Evolutionary conservation across 2,888 invertebrate genomes (phyloP).

Genomic region (Auanema sp.): DNA sequence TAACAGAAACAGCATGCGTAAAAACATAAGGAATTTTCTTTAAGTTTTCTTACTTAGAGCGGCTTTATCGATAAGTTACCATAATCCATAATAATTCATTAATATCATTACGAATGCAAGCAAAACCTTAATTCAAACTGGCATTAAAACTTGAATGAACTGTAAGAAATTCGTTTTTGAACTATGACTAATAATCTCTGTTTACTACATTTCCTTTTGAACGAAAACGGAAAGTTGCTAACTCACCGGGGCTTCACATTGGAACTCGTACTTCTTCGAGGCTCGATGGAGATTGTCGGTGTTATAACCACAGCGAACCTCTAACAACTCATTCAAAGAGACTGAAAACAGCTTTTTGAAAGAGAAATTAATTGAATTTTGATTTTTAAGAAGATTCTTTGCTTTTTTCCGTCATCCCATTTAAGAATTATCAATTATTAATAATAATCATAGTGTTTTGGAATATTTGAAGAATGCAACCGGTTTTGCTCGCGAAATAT

Average conservation of each 20-base stretch:
- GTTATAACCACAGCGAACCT: constrained; percentile 62
- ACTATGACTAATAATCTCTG: not conserved
- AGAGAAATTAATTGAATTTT: not conserved
- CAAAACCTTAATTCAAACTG: not conserved
- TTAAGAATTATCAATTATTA: too few relatives aligned
- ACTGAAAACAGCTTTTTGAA: constrained; percentile 47
- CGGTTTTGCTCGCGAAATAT: constrained; percentile 12
- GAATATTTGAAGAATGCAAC: constrained; percentile 7
- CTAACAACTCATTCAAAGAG: constrained; percentile 54
- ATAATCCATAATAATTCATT: not conserved
- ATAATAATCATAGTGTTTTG: too few relatives aligned
- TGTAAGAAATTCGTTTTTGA: not conserved
- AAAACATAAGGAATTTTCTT: too few relatives aligned
- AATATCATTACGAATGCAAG: not conserved
- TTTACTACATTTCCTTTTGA: not conserved
- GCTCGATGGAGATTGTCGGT: constrained; percentile 61
- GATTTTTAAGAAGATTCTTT: too few relatives aligned
- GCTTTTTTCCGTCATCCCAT: too few relatives aligned
- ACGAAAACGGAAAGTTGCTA: not conserved
- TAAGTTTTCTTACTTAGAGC: too few relatives aligned
- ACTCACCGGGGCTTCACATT: constrained; percentile 50
- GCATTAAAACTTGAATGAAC: not conserved
- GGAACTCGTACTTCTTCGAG: constrained; percentile 52
- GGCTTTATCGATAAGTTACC: too few relatives aligned
- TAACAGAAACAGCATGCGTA: too few relatives aligned